Base-by-base conservation (phyloP, 2,113 vertebrate species). In the Vulpes lagopus region DNA sequence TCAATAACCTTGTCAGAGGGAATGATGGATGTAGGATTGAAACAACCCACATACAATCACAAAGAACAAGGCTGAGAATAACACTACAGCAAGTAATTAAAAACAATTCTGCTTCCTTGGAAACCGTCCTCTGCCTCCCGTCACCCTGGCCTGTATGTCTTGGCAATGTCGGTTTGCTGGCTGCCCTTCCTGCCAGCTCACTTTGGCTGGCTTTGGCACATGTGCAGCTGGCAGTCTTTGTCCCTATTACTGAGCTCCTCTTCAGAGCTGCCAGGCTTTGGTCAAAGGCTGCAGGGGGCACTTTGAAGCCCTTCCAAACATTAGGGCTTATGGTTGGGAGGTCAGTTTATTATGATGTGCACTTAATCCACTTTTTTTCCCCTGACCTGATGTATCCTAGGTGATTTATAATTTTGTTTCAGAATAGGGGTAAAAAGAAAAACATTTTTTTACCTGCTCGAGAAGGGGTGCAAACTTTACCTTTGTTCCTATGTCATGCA, bases 251-350 rank as follows among this genome's bases (percentile, higher is more conserved):
- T 67, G 92, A 94, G 59, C 62, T 92, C 83, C 79, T 95, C 80
- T 97, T 89, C 59, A 4, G 55, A 84, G 53, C 30, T 97, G 91
- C 74, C 96, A 98, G 94, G 17, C 78, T 94, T 97, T 73, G 91
- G 93, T 62, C 73, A 92, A 67, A 97, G 69, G 57, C 57, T 93
- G 35, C 35, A 73, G 86, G 64, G 38, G 82, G 27, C 38, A 69
- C 92, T 95, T 93, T 96, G 43, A 97, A 94, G 51, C 8, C n/a
- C n/a, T 97, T 98, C 95, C 97, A 96, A 96, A 89, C 88, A 84
- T 97, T 59, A 88, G 84, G 43, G 25, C 20, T 79, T 93, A 76
- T 25, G 19, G 80, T 64, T 95, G 27, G 88, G 95, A 85, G 2
- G 0, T 8, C 89, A 85, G 74, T 23, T 97, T 78, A 84, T 95